A percentile compares a stretch with the other conserved stretches of the same genome.
Evolutionary conservation across 2,113 vertebrate genomes (phyloP).

Genomic region (Motacilla alba): DNA sequence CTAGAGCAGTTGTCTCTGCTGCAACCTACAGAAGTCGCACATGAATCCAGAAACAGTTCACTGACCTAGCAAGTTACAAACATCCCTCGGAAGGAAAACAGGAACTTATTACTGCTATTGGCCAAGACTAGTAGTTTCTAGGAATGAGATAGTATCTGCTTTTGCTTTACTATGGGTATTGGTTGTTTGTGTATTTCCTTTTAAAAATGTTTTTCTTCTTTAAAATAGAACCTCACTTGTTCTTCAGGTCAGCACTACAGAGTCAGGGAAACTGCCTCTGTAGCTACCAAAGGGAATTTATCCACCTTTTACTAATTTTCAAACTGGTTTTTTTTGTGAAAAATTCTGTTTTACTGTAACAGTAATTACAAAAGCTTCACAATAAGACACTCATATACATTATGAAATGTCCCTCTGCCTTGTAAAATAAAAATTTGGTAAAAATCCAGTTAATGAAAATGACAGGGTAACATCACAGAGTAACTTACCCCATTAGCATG

Average conservation of each 20-base stretch:
- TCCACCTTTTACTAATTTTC: neutral
- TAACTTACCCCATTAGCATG: neutral
- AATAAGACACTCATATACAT: neutral
- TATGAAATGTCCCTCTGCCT: neutral
- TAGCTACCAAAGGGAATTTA: neutral
- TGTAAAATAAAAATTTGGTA: neutral
- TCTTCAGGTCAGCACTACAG: neutral
- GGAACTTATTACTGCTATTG: neutral
- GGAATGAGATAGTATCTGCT: neutral
- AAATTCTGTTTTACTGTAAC: neutral
- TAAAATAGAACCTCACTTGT: neutral
- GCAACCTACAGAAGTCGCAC: neutral
- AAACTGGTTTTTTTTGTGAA: neutral
- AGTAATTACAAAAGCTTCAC: neutral
- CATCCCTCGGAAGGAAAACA: neutral
- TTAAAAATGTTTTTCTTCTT: neutral
- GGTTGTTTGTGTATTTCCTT: neutral
- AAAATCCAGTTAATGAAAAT: neutral
- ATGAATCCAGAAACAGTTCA: neutral
- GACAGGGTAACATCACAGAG: neutral
- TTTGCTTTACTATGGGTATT: neutral
- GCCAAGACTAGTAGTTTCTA: neutral
- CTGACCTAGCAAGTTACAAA: neutral
- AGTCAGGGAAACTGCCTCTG: neutral
- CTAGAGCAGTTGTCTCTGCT: neutral